phyloP scores from a whole-genome alignment of 1,140 invertebrate genomes.

The Sycophaga agraensis region DNA sequence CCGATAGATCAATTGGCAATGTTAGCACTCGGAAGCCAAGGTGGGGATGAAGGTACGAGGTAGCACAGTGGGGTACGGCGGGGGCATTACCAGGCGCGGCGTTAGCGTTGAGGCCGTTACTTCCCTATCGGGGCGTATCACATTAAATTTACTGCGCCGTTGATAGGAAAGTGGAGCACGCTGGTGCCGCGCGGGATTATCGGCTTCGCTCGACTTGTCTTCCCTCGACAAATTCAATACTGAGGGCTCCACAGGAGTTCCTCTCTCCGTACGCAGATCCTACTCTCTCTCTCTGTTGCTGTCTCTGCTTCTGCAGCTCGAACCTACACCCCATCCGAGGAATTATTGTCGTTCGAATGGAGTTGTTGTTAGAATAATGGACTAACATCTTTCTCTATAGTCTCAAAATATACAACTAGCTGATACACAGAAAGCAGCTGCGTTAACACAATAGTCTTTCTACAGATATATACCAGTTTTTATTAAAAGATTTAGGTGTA shows the following conservation, averaged over 20 bases:
- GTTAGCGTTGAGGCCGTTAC: slow-evolving; percentile 31
- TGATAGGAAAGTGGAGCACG: slow-evolving; percentile 49
- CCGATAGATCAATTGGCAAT: slow-evolving; percentile 53
- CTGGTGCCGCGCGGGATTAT: slow-evolving; percentile 28
- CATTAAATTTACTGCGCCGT: slow-evolving; percentile 52
- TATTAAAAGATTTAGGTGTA: no score
- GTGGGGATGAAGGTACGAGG: neutral
- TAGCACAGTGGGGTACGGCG: slow-evolving; percentile 7
- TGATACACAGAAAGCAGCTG: no score
- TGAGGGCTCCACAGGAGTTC: neutral
- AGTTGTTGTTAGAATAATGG: no score
- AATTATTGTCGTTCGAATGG: no score
- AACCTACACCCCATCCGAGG: neutral
- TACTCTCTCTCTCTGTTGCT: neutral
- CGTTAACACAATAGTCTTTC: no score
- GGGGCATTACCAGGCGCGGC: slow-evolving; percentile 27
- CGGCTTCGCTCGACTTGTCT: slow-evolving; percentile 20
- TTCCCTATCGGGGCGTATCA: slow-evolving; percentile 42
- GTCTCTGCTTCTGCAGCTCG: neutral
- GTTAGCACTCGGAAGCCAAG: slow-evolving; percentile 25
- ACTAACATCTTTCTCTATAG: no score
- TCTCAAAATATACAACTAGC: no score
- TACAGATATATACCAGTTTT: no score
- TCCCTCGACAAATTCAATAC: no score
- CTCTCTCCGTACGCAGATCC: no score